Evolutionary conservation across 1,140 invertebrate species (phyloP).

Genomic region (Conus ventricosus): DNA sequence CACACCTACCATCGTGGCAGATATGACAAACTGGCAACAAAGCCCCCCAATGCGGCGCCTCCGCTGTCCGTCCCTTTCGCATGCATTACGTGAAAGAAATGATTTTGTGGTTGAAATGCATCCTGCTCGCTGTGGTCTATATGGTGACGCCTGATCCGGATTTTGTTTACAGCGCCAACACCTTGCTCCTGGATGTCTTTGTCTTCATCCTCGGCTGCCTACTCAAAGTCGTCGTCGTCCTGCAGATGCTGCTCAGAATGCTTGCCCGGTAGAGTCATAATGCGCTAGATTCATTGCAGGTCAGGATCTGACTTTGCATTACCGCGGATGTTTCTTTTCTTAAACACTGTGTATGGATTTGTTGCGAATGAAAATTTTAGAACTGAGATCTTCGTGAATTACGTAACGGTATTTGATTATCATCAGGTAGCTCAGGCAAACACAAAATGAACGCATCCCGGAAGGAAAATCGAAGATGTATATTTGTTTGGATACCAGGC

Average conservation of each 20-base stretch:
- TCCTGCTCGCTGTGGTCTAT: background rate
- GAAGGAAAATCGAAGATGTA: too few species aligned
- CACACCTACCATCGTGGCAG: background rate
- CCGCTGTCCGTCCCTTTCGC: background rate
- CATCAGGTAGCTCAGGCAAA: too few species aligned
- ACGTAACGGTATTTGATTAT: too few species aligned
- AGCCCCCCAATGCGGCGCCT: background rate
- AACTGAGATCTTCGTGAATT: too few species aligned
- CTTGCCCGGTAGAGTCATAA: background rate
- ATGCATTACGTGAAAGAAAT: conserved; percentile 18
- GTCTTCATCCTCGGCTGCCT: background rate
- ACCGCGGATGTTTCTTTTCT: too few species aligned
- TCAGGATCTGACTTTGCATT: too few species aligned
- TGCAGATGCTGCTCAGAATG: background rate
- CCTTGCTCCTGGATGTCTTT: background rate
- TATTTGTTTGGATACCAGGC: too few species aligned
- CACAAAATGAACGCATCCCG: too few species aligned
- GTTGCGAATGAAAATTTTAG: too few species aligned
- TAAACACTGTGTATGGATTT: too few species aligned
- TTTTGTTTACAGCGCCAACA: background rate
- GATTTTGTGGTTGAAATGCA: background rate
- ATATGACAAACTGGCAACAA: background rate
- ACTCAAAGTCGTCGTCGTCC: background rate
- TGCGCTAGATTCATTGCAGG: too few species aligned
- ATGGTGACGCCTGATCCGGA: background rate